Base-by-base conservation (phyloP, 2,888 invertebrate species). In the Erpobdella octoculata region DNA sequence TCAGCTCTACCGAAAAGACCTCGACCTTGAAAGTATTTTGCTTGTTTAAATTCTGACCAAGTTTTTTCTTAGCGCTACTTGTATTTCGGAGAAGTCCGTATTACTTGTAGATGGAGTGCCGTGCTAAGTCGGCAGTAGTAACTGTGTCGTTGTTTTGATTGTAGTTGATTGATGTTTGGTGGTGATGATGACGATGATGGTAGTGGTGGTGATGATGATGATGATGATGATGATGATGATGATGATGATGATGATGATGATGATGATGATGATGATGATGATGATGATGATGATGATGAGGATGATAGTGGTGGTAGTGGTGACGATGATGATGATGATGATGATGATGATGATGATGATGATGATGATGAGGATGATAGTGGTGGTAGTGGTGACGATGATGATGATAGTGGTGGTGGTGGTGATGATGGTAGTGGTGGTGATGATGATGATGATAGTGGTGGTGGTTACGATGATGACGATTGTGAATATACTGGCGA, bases 201-300 rank as follows among this genome's bases (percentile, higher is more conserved):
- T 62, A 28, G 31, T 25, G 35, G 35, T 25, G 36, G 18, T 64
- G 36, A 64, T 64, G 36, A 31, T 64, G n/a, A 64, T 64, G 36
- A 31, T 64, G 36, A 64, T 25, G 36, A 64, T 31, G 18, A 64
- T 4, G 36, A 31, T 64, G 68, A 53, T 68, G 53, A 68, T 53
- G 68, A 68, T 33, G 68, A 68, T 68, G 68, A 68, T 48, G 53
- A 53, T 48, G 53, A 53, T 33, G 68, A 68, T 28, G 68, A 53
- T 68, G 68, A 68, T 68, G 53, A 70, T 70, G 61, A 70, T 70
- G 36, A 70, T 59, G 59, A 59, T 70, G 70, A 70, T 59, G 70
- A 70, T 58, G 70, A 59, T 21, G 70, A 70, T 9, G 70, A 70
- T 58, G 70, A 70, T 70, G 59, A 70, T 59, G 70, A 36, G 65